phyloP scores from a whole-genome alignment of 1,140 invertebrate species.

The Antheraea mylitta region DNA sequence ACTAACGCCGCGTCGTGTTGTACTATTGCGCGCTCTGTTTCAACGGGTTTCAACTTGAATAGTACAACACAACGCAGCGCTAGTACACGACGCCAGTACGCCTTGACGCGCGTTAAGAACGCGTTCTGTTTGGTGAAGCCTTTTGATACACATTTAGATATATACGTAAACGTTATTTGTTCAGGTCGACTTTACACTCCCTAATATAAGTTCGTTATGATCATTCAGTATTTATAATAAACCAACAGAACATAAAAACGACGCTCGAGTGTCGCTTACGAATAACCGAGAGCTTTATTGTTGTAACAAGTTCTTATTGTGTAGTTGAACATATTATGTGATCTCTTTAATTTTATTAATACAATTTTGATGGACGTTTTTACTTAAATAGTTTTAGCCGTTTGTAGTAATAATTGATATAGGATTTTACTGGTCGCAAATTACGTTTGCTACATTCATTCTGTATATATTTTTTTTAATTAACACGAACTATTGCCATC shows the following conservation, averaged over 20 bases:
- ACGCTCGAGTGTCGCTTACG: conserved; percentile 49
- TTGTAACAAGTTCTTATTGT: conserved; percentile 60
- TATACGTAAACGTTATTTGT: no score
- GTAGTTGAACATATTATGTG: conserved; percentile 63
- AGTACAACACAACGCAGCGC: no score
- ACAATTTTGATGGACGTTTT: conserved; percentile 76
- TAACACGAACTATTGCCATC: conserved; percentile 46
- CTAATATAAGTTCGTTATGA: background rate
- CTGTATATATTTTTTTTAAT: conserved; percentile 32
- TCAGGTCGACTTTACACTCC: no score
- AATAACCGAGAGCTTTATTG: conserved; percentile 67
- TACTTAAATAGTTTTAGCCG: conserved; percentile 72
- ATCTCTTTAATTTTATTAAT: conserved; percentile 75
- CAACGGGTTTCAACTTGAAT: no score
- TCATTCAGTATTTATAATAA: conserved; percentile 46
- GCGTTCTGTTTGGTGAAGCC: no score
- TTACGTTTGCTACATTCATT: conserved; percentile 51
- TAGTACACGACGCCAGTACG: no score
- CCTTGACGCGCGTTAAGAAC: no score
- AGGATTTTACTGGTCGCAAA: conserved; percentile 53
- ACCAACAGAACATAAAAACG: conserved; percentile 41
- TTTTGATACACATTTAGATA: no score
- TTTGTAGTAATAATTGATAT: conserved; percentile 50
- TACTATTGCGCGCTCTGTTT: no score
- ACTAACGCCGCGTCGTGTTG: no score